Base-by-base conservation (phyloP, 1,140 invertebrate species). In the Xylocopa sonorina region DNA sequence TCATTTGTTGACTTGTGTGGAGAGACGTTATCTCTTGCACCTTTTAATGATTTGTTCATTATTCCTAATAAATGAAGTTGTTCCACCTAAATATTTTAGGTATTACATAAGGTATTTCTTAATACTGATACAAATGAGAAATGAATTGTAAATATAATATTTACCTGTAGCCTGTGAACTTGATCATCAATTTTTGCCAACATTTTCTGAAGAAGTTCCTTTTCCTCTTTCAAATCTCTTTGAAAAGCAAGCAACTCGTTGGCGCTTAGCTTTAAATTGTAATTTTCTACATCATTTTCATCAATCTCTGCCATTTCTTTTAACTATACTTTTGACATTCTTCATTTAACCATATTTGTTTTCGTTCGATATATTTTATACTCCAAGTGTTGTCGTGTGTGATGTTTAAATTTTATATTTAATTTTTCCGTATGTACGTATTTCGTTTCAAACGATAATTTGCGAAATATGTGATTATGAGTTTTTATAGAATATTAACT, bases 151-250 rank as follows among this genome's bases (percentile, higher is more conserved):
- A 43, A 57, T 64, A 29, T 24, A 66, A 71, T 71, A 66, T 50
- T 81, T 67, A 90, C 91, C 86, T 92, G 88, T 9, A 92, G 74
- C 21, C 88, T 85, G 66, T 91, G 87, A 57, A 90, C 76, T 86
- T 92, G 91, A 41, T 85, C 67, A 27, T 92, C 89, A 43, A 92
- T 86, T 64, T 89, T 89, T 0, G 75, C 14, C n/a, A 91, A 38
- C 27, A 90, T 78, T 34, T 83, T 76, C 46, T 57, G 73, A 32
- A 92, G 80, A 74, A 90, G 82, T 78, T 90, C 83, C 46, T 89
- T 88, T 63, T 92, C 90, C 58, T 85, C 21, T 48, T 74, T 57
- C n/a, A 89, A 68, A 46, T 87, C 78, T 82, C 73, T 63, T 78
- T 86, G 82, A 55, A 73, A 84, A 21, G 60, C 29, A 9, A 85